Percentiles rank a stretch among this genome's conserved stretches.
phyloP scores from a whole-genome alignment of 2,113 vertebrate species.

The Nesoenas mayeri region DNA sequence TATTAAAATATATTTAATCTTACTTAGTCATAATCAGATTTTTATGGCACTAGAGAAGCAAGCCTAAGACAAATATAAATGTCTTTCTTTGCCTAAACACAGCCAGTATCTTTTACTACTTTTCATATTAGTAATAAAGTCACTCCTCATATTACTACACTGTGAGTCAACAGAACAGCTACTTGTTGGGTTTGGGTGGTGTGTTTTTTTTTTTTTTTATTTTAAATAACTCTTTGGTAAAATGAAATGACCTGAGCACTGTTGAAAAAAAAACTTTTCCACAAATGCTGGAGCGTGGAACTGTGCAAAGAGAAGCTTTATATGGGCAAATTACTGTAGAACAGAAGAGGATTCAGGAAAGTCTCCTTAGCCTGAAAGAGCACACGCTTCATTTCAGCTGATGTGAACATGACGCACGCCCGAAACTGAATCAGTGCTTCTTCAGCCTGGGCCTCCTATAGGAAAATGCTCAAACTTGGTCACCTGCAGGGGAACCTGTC shows the following conservation, averaged over 20 bases:
- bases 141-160: neutral
- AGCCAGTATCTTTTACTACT: neutral
- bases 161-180: neutral
- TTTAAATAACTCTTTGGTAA: neutral
- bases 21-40: neutral
- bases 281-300: neutral
- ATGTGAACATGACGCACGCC: neutral
- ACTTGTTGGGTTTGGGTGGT: neutral
- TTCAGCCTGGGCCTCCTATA: neutral
- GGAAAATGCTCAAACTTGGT: neutral
- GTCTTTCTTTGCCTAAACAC: neutral
- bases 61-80: neutral
- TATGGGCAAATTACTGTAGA: neutral
- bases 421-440: neutral
- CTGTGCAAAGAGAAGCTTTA: neutral
- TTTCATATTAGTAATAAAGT: neutral
- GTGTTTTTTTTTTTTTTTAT: neutral
- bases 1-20: slow-evolving; percentile 24
- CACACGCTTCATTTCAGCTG: neutral
- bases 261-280: neutral
- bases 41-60: slow-evolving; percentile 10
- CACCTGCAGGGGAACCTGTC: neutral
- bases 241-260: neutral
- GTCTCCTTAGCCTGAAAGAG: neutral
- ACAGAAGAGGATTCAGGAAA: neutral